Percentiles rank a stretch among this genome's conserved stretches.
Evolutionary conservation across 2,888 invertebrate species (phyloP).

Genomic region (Lasioglossum villosulum): DNA sequence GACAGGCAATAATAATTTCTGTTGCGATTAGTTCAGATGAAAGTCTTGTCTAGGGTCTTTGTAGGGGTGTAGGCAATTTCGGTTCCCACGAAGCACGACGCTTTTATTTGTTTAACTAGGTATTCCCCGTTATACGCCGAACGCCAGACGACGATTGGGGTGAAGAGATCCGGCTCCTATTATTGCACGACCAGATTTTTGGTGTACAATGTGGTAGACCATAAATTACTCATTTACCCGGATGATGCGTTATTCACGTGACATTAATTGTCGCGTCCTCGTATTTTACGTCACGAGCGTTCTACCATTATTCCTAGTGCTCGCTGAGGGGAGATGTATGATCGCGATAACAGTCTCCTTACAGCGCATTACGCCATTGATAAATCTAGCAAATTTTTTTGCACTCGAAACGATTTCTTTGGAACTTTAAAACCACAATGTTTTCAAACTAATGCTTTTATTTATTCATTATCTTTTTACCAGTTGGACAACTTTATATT

Average conservation of each 20-base stretch:
- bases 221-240: slow-evolving; percentile 46
- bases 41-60: slow-evolving; percentile 35
- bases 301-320: neutral
- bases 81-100: slow-evolving; percentile 48
- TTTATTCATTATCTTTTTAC: neutral
- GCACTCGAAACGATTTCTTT: neutral
- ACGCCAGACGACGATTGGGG: slow-evolving; percentile 12
- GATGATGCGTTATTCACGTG: slow-evolving; percentile 28
- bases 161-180: slow-evolving; percentile 11
- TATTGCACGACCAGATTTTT: slow-evolving; percentile 20
- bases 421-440: neutral
- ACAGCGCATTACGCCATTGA: slow-evolving; percentile 6
- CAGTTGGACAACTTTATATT: neutral
- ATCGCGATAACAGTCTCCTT: slow-evolving; percentile 10
- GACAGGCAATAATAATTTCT: slow-evolving; percentile 34
- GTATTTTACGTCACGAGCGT: neutral
- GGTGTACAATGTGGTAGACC: slow-evolving; percentile 4
- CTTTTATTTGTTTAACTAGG: slow-evolving; percentile 57
- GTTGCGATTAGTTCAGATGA: slow-evolving; percentile 15
- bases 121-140: slow-evolving; percentile 13
- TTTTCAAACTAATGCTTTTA: neutral
- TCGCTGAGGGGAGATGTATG: neutral
- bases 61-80: slow-evolving; percentile 23
- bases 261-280: slow-evolving; percentile 33
- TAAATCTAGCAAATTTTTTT: neutral